Evolutionary conservation across 2,888 invertebrate genomes (phyloP), one percentile per base, ranked within the genome.

Genomic region (Sinhomidia bicolor): DNA sequence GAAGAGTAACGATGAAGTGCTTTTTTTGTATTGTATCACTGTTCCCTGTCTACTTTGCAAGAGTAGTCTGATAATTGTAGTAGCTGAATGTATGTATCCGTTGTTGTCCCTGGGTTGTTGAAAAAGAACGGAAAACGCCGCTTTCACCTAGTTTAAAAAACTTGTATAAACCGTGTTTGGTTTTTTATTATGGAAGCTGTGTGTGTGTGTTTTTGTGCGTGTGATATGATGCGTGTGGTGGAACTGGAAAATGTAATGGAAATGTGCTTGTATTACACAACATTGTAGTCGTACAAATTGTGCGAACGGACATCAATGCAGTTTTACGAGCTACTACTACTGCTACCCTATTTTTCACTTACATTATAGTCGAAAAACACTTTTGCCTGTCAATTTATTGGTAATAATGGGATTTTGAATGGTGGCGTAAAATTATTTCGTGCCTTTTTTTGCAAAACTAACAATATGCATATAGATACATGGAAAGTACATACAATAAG

Each of bases 281-380:
- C 14, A 29, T 65, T 3, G 20, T 20, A 54, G 14, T 12, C 29
- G 12, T n/a, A 65, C 32, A 41, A 68, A 41, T 41, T 41, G 68
- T 68, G 68, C 10, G 14, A 47, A 74, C 74, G 14, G 26, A 74
- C 47, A 74, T 7, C 47, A 47, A 74, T 26, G 26, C 26, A 47
- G 51, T 74, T 74, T 51, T 74, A 74, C 51, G 74, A 74, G 74
- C 47, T 26, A 10, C 10, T 6, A 60, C n/a, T n/a, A n/a, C n/a
- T n/a, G n/a, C n/a, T 51, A 51, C 14, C n/a, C 20, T 54, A 20
- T 17, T 47, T 51, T 36, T 41, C 47, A 26, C 9, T 51, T 23
- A 14, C 9, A 41, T 74, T 71, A 5, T 71, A 20, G 2, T 36
- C 71, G 23, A 5, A 26, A 71, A 74, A n/a, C 47, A 26, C 32